Percentiles rank a stretch among this genome's conserved stretches.
phyloP scores from a whole-genome alignment of 2,888 invertebrate species.

The Mythimna albipuncta region DNA sequence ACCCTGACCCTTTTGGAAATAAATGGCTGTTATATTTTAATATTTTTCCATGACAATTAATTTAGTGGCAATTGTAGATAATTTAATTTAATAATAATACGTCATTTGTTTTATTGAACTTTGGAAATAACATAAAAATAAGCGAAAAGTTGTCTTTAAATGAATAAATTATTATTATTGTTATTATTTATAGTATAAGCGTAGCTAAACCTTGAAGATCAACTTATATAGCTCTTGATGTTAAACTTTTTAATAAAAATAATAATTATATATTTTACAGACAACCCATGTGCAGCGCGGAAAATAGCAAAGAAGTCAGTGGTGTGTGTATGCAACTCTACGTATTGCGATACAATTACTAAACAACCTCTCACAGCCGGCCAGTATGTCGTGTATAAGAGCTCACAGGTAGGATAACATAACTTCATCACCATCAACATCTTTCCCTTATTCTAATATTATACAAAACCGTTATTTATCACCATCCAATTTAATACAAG shows the following conservation, averaged over 20 bases:
- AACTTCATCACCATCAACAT: neutral
- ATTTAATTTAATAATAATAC: too few relatives aligned
- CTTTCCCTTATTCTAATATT: neutral
- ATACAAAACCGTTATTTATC: too few relatives aligned
- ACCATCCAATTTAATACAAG: too few relatives aligned
- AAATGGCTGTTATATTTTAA: too few relatives aligned
- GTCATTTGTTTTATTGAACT: too few relatives aligned
- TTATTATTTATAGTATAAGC: too few relatives aligned
- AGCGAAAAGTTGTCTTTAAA: too few relatives aligned
- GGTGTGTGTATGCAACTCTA: slow-evolving; percentile 82
- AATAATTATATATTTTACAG: slow-evolving; percentile 32
- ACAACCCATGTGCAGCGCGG: slow-evolving; percentile 70
- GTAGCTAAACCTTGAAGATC: neutral
- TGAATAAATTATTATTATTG: too few relatives aligned
- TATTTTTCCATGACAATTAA: too few relatives aligned
- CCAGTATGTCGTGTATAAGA: slow-evolving; percentile 54
- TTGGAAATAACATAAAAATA: too few relatives aligned
- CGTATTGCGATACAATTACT: slow-evolving; percentile 81
- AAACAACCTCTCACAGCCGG: slow-evolving; percentile 68
- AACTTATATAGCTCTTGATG: neutral
- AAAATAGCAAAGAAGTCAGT: slow-evolving; percentile 65
- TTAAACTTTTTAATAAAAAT: neutral
- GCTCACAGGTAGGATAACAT: slow-evolving; percentile 57
- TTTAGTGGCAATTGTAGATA: too few relatives aligned
- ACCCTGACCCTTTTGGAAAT: too few relatives aligned